Conservation (phyloP, 2,113 vertebrate species). For the Ictalurus furcatus region DNA sequence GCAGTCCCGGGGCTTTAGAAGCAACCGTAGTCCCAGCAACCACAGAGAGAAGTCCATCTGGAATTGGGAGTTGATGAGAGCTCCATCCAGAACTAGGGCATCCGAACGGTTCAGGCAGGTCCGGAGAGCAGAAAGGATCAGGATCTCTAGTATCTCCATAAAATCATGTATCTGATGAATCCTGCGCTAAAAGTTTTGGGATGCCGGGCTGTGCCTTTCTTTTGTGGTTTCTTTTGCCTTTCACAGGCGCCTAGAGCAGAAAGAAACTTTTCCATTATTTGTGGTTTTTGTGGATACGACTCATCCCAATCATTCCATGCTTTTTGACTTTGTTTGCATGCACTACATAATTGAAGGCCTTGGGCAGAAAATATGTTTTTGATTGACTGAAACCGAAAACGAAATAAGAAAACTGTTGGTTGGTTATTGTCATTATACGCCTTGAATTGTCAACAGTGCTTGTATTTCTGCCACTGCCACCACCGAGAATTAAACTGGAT, state of each 20-base stretch:
- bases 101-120: too few relatives aligned
- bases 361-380: slow-evolving; percentile 20
- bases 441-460: not conserved
- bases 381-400: not conserved
- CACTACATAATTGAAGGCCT: not conserved
- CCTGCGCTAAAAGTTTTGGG: slow-evolving; percentile 60
- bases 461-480: not conserved
- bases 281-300: slow-evolving; percentile 64
- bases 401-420: not conserved
- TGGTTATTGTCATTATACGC: not conserved
- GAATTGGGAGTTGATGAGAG: too few relatives aligned
- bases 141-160: too few relatives aligned
- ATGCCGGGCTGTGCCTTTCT: slow-evolving; percentile 61
- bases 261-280: slow-evolving; percentile 55
- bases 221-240: slow-evolving; percentile 66
- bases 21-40: too few relatives aligned
- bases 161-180: slow-evolving; percentile 41
- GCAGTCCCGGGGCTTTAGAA: too few relatives aligned
- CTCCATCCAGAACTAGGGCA: too few relatives aligned
- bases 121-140: too few relatives aligned
- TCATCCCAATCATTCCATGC: slow-evolving; percentile 56
- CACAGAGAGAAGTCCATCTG: too few relatives aligned
- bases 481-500: not conserved
- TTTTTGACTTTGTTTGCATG: slow-evolving; percentile 18
- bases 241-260: slow-evolving; percentile 57